Conservation (phyloP, 2,888 invertebrate species). For the Euzophera pinguis region DNA sequence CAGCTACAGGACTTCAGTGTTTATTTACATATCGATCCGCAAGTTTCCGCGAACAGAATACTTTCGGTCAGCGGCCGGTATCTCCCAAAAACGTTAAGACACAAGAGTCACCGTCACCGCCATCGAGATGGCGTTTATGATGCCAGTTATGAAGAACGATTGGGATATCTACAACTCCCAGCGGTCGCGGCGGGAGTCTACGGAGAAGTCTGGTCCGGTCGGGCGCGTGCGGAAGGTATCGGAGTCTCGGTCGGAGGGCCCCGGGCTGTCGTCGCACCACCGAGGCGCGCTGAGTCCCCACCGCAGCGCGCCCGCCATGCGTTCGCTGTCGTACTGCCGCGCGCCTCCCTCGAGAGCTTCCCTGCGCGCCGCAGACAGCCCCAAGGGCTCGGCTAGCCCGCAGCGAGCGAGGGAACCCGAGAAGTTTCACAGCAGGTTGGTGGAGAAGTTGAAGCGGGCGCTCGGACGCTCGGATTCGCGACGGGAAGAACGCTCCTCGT, state of each 20-base stretch:
- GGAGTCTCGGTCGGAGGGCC: slow-evolving; percentile 87
- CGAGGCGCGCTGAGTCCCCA: slow-evolving; percentile 76
- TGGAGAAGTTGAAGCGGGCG: slow-evolving; percentile 88
- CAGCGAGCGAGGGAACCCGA: slow-evolving; percentile 79
- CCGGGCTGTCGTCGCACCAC: slow-evolving; percentile 82
- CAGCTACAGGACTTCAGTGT: slow-evolving; percentile 30
- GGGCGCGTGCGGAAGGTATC: slow-evolving; percentile 85
- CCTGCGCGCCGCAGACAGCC: slow-evolving; percentile 82
- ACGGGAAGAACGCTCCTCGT: slow-evolving; percentile 73
- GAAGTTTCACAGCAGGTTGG: slow-evolving; percentile 89
- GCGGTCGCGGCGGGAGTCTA: slow-evolving; percentile 86
- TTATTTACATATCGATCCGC: slow-evolving; percentile 44
- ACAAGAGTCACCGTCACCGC: slow-evolving; percentile 58
- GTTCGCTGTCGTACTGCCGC: slow-evolving; percentile 78
- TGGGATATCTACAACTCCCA: slow-evolving; percentile 95
- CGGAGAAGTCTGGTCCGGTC: slow-evolving; percentile 49
- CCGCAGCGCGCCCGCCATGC: slow-evolving; percentile 83
- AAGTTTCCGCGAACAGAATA: slow-evolving; percentile 40
- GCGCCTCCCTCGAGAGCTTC: slow-evolving; percentile 79
- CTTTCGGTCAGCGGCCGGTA: slow-evolving; percentile 40
- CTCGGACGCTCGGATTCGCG: slow-evolving; percentile 80
- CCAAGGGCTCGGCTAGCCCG: slow-evolving; percentile 84
- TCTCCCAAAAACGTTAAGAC: slow-evolving; percentile 67
- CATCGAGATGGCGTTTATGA: slow-evolving; percentile 94
- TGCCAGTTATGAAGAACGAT: slow-evolving; percentile 96